Conservation (phyloP, 2,797 vertebrate genomes). For the Cygnus olor region DNA sequence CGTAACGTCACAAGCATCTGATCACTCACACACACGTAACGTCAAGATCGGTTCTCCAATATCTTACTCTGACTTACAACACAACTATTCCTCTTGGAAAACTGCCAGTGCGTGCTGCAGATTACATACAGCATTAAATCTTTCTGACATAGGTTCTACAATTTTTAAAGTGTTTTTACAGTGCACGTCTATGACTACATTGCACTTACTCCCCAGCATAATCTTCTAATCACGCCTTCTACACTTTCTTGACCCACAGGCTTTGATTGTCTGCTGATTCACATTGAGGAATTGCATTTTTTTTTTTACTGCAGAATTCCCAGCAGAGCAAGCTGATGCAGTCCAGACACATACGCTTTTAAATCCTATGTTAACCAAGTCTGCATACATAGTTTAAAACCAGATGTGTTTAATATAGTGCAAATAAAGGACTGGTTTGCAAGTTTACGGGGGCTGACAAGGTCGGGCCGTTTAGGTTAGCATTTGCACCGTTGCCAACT, state of each 20-base stretch:
- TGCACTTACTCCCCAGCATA: neutral
- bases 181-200: neutral
- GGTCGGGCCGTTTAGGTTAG: neutral
- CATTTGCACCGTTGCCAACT: neutral
- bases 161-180: slow-evolving; percentile 29
- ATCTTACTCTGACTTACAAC: slow-evolving; percentile 1
- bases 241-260: neutral
- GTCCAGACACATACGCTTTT: neutral
- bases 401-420: neutral
- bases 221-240: neutral
- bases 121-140: neutral
- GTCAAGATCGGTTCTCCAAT: neutral
- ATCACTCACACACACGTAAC: slow-evolving; percentile 1
- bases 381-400: neutral
- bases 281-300: neutral
- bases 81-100: slow-evolving; percentile 18
- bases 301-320: slow-evolving; percentile 2
- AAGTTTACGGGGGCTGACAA: neutral
- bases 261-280: neutral
- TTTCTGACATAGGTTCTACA: neutral
- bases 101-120: neutral
- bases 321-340: neutral
- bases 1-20: neutral
- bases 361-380: slow-evolving; percentile 6
- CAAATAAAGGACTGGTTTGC: neutral